These are phyloP conservation scores for Patella depressa DNA, from an alignment of 2,888 invertebrate genomes.

Conservation along the genomic window DNA sequence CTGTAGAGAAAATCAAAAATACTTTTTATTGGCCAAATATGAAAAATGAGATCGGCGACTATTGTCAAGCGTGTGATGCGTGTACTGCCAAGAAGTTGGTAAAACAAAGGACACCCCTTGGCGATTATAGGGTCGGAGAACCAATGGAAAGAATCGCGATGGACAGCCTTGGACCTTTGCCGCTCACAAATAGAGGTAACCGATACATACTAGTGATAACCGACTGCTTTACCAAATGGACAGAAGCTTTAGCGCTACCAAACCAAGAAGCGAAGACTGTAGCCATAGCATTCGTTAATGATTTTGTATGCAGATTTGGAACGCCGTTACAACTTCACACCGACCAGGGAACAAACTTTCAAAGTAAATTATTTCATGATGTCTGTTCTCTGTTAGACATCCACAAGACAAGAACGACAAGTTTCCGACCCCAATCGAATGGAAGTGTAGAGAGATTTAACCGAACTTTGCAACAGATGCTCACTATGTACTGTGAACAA, in stretches of 20 bases:
- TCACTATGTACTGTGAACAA: conserved; percentile 15
- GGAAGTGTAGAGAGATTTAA: conserved; percentile 26
- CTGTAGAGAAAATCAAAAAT: conserved; percentile 3
- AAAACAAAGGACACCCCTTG: not conserved
- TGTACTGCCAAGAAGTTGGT: conserved; percentile 8
- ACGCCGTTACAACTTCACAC: conserved; percentile 6
- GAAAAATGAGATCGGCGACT: not conserved
- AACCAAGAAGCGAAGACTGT: conserved; percentile 19
- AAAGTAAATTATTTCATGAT: conserved; percentile 16
- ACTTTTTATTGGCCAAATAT: conserved; percentile 17
- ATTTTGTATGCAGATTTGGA: conserved; percentile 17
- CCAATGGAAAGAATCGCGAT: conserved; percentile 17
- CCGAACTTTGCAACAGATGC: conserved; percentile 24
- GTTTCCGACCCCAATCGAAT: conserved; percentile 25
- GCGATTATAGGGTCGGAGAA: conserved; percentile 11
- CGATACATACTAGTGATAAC: conserved; percentile 5
- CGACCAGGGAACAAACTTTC: conserved; percentile 18
- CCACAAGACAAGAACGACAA: conserved; percentile 23
- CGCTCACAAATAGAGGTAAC: conserved; percentile 11
- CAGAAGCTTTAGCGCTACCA: conserved; percentile 15
- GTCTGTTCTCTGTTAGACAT: conserved; percentile 12
- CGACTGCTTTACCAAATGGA: conserved; percentile 22
- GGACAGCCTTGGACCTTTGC: conserved; percentile 15
- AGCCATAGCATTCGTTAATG: not conserved
- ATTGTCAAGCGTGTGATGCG: not conserved